Percentiles rank a stretch among this genome's conserved stretches.
Conservation (phyloP, 2,797 vertebrate species). For the Gastrophryne carolinensis region DNA sequence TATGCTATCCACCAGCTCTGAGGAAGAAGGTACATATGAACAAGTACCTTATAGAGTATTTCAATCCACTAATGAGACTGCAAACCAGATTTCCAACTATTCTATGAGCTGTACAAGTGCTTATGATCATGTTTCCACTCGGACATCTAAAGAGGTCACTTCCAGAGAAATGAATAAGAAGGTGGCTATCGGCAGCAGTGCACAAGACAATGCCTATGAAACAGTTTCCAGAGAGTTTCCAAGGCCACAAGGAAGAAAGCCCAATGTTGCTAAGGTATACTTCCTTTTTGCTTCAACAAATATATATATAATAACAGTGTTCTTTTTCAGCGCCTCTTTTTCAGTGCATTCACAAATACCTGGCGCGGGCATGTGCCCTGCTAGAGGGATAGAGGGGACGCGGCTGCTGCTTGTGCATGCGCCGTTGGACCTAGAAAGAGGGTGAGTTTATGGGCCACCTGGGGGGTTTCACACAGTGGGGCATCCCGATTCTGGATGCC, state of each 20-base stretch:
- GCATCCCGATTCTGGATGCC: no score
- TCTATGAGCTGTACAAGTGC: constrained; percentile 40
- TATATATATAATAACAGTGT: no score
- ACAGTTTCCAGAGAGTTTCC: constrained; percentile 35
- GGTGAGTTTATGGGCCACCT: no score
- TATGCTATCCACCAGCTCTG: neutral
- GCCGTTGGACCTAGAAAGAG: no score
- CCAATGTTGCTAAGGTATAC: constrained; percentile 68
- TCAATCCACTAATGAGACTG: constrained; percentile 54
- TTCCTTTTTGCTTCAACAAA: neutral
- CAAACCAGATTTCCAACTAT: constrained; percentile 16
- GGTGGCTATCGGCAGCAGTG: constrained; percentile 47
- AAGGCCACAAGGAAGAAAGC: constrained; percentile 25
- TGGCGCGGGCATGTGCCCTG: no score
- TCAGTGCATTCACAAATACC: no score
- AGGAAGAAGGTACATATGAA: constrained; percentile 51
- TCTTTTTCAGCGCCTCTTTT: no score
- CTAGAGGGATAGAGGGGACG: no score
- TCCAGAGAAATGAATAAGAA: constrained; percentile 60
- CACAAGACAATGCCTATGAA: constrained; percentile 50
- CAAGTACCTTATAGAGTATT: constrained; percentile 44
- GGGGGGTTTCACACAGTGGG: no score
- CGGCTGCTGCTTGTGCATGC: no score
- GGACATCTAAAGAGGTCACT: neutral
- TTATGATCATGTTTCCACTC: constrained; percentile 22